Evolutionary conservation across 1,140 invertebrate species (phyloP), one percentile per base, ranked within the genome.

Genomic region (Panulirus ornatus): DNA sequence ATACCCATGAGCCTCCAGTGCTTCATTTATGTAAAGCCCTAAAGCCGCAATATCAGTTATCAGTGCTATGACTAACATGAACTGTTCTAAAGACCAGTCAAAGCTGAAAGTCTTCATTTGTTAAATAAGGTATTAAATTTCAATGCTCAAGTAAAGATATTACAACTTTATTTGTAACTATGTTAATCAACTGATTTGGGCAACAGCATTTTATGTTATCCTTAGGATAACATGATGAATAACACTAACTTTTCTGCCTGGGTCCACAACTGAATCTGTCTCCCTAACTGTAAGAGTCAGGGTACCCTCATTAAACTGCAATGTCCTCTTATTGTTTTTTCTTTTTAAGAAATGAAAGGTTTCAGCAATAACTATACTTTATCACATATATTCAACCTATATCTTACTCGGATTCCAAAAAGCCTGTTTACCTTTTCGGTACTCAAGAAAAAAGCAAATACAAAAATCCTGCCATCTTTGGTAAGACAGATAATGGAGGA

Each of bases 391-490:
- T 51, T 16, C 44, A 79, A 47, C 27, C 27, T 47, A 30, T 30
- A 58, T 81, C 38, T 30, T 81, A 84, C 47, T 73, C 83, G 47
- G 66, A 73, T 79, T 63, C 76, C 8, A 54, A 88, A 78, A 76
- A 82, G 88, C 79, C 47, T 89, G 63, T 83, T 47, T 76, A 84
- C 36, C 54, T 73, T 73, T 34, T 88, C 66, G 54, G 58, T 81
- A 44, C 76, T 58, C 22, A 76, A 63, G 47, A 63, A 40, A 51
- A 75, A 82, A 54, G 71, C 54, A 83, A 81, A 16, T 63, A 34
- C 58, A 83, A 58, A 71, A 82, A 44, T 83, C 71, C 88, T 89
- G 79, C 81, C 66, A 89, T 89, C 88, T 89, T 89, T 89, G 88
- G 88, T 89, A 75, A 84, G 88, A 89, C 79, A 87, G 85, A 84